Evolutionary conservation across 2,888 invertebrate genomes (phyloP).

Genomic region (Adelphocoris suturalis): DNA sequence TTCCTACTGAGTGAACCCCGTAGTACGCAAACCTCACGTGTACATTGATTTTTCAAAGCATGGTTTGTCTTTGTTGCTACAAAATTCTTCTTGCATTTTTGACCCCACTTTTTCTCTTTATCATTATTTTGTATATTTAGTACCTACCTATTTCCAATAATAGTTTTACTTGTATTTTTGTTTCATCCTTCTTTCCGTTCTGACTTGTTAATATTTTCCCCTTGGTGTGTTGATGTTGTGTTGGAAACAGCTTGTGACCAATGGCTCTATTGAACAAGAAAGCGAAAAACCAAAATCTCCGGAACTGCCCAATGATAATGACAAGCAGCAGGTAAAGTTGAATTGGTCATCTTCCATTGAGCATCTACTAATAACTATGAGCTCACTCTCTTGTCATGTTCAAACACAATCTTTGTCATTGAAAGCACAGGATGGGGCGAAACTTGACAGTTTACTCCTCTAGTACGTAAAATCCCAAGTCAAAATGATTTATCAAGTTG

Average conservation of each 20-base stretch:
- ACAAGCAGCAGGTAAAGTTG: conserved; percentile 87
- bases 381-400: not conserved
- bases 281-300: conserved; percentile 83
- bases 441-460: too few relatives aligned
- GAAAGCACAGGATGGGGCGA: too few relatives aligned
- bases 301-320: conserved; percentile 91
- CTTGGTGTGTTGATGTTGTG: conserved; percentile 75
- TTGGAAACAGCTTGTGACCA: conserved; percentile 80
- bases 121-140: not conserved
- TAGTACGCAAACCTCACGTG: not conserved
- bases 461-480: too few relatives aligned
- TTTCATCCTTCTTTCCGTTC: not conserved
- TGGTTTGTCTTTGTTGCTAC: not conserved
- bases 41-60: conserved; percentile 11
- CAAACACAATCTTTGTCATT: too few relatives aligned
- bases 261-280: conserved; percentile 82
- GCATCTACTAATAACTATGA: not conserved
- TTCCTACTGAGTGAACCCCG: conserved; percentile 7
- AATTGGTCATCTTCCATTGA: not conserved
- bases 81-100: conserved; percentile 13
- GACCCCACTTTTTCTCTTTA: not conserved
- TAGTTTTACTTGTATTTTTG: conserved; percentile 34
- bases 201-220: conserved; percentile 66
- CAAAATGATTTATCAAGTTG: too few relatives aligned
- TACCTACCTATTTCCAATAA: conserved; percentile 12